Evolutionary conservation across 2,888 invertebrate species (phyloP).

Genomic region (Priocnemis perturbator): DNA sequence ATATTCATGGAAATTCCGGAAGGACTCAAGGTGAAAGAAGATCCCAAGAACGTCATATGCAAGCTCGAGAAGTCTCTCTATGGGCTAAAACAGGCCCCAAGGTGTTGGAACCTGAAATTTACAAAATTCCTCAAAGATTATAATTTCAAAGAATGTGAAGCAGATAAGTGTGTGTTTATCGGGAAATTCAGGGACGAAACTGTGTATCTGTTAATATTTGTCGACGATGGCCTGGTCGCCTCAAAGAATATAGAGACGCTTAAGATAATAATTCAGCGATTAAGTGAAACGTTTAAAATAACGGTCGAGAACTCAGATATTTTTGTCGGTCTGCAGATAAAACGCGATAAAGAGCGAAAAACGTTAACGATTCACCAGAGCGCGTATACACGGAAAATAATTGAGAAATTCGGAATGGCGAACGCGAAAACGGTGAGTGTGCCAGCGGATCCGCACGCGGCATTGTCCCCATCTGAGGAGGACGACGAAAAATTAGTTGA

Average conservation of each 20-base stretch:
- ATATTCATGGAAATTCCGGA: no score
- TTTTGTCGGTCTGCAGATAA: no score
- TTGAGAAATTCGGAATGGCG: conserved; percentile 29
- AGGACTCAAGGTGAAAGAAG: no score
- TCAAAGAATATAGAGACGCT: conserved; percentile 6
- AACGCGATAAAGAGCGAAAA: conserved; percentile 12
- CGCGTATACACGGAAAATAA: conserved; percentile 12
- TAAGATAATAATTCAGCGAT: conserved; percentile 3
- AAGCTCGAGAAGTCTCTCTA: no score
- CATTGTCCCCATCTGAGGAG: conserved; percentile 24
- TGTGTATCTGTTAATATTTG: conserved; percentile 44
- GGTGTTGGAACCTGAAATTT: no score
- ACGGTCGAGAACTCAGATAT: conserved; percentile 7
- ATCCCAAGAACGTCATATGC: no score
- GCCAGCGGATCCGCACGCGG: conserved; percentile 32
- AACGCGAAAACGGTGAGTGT: conserved; percentile 22
- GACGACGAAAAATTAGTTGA: conserved; percentile 2
- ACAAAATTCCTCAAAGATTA: no score
- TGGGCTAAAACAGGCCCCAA: no score
- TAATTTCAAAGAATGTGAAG: no score
- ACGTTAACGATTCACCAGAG: conserved; percentile 12
- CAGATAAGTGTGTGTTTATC: no score
- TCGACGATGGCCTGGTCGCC: conserved; percentile 49
- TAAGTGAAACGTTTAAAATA: conserved; percentile 9
- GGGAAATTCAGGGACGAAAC: no score